These are phyloP conservation scores for Silurus meridionalis DNA, from an alignment of 2,113 vertebrate species.

Conservation along the genomic window DNA sequence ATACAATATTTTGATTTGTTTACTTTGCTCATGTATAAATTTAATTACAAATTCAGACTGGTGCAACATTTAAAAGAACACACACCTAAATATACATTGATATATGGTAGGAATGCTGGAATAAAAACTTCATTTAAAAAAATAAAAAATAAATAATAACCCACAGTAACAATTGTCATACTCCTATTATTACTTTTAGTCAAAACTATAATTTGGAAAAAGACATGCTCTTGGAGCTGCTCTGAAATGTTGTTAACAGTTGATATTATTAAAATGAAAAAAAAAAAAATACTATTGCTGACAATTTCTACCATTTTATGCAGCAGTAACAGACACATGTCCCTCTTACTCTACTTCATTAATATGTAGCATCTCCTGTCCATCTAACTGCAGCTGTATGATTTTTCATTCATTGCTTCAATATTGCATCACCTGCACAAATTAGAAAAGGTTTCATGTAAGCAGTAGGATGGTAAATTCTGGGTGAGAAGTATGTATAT, in stretches of 20 bases:
- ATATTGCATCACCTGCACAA: neutral
- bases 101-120: no score
- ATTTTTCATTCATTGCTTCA: neutral
- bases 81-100: neutral
- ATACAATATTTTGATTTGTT: neutral
- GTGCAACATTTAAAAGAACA: neutral
- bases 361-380: neutral
- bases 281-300: neutral
- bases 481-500: neutral
- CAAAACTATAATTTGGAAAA: neutral
- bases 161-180: neutral
- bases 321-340: neutral
- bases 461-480: neutral
- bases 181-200: neutral
- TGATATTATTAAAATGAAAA: neutral
- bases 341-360: neutral
- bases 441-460: neutral
- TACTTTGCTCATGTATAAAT: neutral
- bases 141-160: neutral
- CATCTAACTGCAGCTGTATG: no score
- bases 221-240: neutral
- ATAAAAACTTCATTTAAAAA: no score
- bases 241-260: neutral
- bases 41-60: neutral
- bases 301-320: neutral